Percentiles rank a stretch among this genome's conserved stretches.
Evolutionary conservation across 1,140 invertebrate species (phyloP).

Genomic region (Lanistes nyassanus): DNA sequence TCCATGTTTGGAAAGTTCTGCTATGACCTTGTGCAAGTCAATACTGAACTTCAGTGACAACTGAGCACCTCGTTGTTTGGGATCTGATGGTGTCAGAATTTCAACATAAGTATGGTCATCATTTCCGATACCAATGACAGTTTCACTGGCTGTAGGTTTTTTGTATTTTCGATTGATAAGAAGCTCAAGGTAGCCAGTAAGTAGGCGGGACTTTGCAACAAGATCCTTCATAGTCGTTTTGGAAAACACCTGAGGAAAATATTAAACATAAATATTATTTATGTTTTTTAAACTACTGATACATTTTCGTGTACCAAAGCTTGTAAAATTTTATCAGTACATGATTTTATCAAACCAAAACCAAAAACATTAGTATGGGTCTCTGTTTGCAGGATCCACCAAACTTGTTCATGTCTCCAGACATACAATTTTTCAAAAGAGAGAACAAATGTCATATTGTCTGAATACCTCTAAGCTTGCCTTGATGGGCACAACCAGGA

Average conservation of each 20-base stretch:
- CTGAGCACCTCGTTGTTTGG: constrained; percentile 70
- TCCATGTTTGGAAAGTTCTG: constrained; percentile 69
- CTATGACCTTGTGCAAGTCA: constrained; percentile 63
- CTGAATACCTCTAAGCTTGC: constrained; percentile 68
- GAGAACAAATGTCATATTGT: too few relatives aligned
- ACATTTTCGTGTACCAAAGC: too few relatives aligned
- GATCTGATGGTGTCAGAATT: constrained; percentile 71
- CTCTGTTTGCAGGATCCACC: too few relatives aligned
- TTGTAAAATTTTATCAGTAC: too few relatives aligned
- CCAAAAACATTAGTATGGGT: too few relatives aligned
- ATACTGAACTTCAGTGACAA: constrained; percentile 69
- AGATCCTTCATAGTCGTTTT: constrained; percentile 69
- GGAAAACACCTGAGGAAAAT: constrained; percentile 69
- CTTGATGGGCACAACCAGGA: constrained; percentile 69
- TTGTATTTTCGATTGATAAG: constrained; percentile 58
- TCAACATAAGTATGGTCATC: constrained; percentile 48
- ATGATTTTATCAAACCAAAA: too few relatives aligned
- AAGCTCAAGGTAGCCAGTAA: constrained; percentile 73
- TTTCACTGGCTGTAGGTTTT: constrained; percentile 15
- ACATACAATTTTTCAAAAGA: too few relatives aligned
- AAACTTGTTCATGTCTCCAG: too few relatives aligned
- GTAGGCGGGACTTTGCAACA: constrained; percentile 68
- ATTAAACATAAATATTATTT: constrained; percentile 1
- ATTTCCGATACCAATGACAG: background rate
- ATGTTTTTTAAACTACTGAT: too few relatives aligned